Evolutionary conservation across 2,888 invertebrate species (phyloP).

Genomic region (Cremastinae sp.): DNA sequence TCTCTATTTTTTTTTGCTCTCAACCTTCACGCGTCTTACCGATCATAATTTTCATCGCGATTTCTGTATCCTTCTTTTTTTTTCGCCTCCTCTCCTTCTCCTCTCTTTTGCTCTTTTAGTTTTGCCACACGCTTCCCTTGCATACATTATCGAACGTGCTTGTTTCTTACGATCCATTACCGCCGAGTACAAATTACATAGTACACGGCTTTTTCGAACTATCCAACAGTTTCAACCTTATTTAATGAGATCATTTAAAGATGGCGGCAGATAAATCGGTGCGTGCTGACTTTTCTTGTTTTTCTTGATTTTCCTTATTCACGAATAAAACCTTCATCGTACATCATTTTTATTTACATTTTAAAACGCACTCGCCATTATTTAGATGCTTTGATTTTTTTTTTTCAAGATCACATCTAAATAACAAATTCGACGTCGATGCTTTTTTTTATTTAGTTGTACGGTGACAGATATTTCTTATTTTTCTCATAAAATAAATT

Average conservation of each 20-base stretch:
- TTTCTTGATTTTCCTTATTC: background rate
- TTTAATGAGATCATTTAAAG: conserved; percentile 23
- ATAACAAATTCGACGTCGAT: conserved; percentile 3
- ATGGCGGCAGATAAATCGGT: conserved; percentile 27
- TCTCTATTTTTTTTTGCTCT: background rate
- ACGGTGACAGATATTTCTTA: background rate
- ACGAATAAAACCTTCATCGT: background rate
- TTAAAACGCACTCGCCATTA: too few relatives aligned
- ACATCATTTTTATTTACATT: background rate
- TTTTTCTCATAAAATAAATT: too few relatives aligned
- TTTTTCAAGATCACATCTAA: background rate
- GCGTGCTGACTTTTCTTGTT: background rate
- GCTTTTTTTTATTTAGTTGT: background rate
- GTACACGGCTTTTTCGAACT: conserved; percentile 30
- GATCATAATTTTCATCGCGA: conserved; percentile 32
- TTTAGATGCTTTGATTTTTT: background rate
- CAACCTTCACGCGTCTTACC: conserved; percentile 11
- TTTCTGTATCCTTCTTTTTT: conserved; percentile 7
- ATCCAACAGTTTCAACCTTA: conserved; percentile 19
- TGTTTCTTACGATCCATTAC: conserved; percentile 34
- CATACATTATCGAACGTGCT: conserved; percentile 27
- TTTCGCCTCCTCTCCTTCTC: background rate
- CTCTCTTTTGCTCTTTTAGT: background rate
- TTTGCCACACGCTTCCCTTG: background rate
- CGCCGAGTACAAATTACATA: conserved; percentile 35